Evolutionary conservation across 2,113 vertebrate species (phyloP).

Genomic region (Oreocharis arfaki): DNA sequence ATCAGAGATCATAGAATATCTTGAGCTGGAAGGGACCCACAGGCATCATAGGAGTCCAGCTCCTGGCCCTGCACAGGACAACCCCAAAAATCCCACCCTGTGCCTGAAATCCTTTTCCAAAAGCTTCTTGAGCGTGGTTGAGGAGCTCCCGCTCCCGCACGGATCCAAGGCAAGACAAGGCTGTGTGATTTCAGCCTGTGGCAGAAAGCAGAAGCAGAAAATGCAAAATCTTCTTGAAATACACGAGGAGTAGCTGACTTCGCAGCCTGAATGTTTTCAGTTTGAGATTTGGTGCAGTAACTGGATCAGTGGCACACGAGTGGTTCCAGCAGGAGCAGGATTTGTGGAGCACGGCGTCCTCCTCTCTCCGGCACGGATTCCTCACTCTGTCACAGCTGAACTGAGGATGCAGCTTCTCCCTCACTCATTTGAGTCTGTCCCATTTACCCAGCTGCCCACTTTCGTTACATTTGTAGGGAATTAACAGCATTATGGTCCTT

Average conservation of each 20-base stretch:
- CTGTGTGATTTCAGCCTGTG: background rate
- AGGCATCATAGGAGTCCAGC: background rate
- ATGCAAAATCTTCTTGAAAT: background rate
- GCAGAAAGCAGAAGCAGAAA: background rate
- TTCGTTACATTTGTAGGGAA: background rate
- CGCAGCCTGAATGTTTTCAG: background rate
- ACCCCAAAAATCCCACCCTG: background rate
- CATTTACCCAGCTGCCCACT: background rate
- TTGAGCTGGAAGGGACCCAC: background rate
- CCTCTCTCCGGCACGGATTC: background rate
- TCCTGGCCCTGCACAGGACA: background rate
- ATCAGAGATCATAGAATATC: background rate
- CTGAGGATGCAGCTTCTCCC: background rate
- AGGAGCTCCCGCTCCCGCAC: background rate
- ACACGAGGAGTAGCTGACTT: background rate
- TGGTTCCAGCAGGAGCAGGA: background rate
- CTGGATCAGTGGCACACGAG: background rate
- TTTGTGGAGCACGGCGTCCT: background rate
- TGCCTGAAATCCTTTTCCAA: background rate
- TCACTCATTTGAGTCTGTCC: background rate
- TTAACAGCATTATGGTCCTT: background rate
- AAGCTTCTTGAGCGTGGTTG: background rate
- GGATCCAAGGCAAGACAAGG: background rate
- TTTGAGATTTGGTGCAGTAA: background rate
- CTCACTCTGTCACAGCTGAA: background rate